Conservation (phyloP, 1,140 invertebrate genomes). For the Drosophila sturtevanti region DNA sequence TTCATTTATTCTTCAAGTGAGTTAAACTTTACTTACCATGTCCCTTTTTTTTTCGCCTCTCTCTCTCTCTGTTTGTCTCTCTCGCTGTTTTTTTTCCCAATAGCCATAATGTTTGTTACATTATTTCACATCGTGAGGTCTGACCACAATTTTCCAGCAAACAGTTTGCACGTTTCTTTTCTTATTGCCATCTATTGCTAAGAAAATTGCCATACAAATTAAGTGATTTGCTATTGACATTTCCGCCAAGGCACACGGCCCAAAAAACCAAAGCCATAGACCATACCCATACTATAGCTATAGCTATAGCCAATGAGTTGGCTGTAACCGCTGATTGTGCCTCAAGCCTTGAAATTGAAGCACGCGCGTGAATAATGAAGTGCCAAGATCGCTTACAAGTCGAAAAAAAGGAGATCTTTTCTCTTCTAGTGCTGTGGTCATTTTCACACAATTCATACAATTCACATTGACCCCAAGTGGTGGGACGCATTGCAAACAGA, state of each 20-base stretch:
- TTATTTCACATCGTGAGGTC: conserved; percentile 73
- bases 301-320: conserved; percentile 4
- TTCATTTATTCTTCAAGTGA: background rate
- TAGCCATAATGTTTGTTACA: conserved; percentile 65
- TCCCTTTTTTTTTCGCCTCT: background rate
- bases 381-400: conserved; percentile 79
- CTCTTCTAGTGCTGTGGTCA: conserved; percentile 38
- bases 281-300: no score
- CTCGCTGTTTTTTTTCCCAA: background rate
- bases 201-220: conserved; percentile 81
- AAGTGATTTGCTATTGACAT: conserved; percentile 82
- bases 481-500: conserved; percentile 31
- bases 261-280: conserved; percentile 4
- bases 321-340: background rate
- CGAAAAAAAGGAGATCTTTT: conserved; percentile 5
- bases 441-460: conserved; percentile 81
- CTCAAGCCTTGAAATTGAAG: conserved; percentile 68
- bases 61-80: background rate
- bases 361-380: conserved; percentile 82
- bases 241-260: conserved; percentile 55
- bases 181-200: conserved; percentile 24
- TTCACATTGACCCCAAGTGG: conserved; percentile 73
- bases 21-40: background rate
- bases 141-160: conserved; percentile 44
- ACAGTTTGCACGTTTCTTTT: conserved; percentile 57